A percentile compares a stretch with the other conserved stretches of the same genome.
Evolutionary conservation across 1,140 invertebrate genomes (phyloP).

Genomic region (Micrasema minimum): DNA sequence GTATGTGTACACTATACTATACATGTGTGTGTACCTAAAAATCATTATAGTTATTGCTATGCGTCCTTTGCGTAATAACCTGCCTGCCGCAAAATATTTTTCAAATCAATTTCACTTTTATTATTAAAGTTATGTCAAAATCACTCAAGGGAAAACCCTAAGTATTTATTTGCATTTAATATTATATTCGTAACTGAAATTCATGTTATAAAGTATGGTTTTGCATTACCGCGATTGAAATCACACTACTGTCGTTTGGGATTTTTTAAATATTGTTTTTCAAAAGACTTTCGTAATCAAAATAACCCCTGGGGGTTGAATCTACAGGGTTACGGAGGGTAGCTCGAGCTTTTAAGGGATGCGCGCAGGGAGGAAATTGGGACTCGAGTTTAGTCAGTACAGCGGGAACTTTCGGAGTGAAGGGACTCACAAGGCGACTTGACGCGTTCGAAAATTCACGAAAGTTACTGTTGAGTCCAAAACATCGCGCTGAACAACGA

Average conservation of each 20-base stretch:
- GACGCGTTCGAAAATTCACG: not conserved
- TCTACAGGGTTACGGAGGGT: not conserved
- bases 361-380: slow-evolving; percentile 6
- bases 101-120: too few species aligned
- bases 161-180: too few species aligned
- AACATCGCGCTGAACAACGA: slow-evolving; percentile 13
- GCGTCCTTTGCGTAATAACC: too few species aligned
- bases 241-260: too few species aligned
- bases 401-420: slow-evolving; percentile 11
- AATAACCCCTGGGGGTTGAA: slow-evolving; percentile 21
- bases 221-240: slow-evolving; percentile 9
- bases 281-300: not conserved
- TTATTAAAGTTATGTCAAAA: too few species aligned
- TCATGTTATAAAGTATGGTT: not conserved
- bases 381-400: not conserved
- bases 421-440: not conserved
- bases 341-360: slow-evolving; percentile 23
- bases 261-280: not conserved
- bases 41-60: too few species aligned
- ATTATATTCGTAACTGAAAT: too few species aligned
- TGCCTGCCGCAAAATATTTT: too few species aligned
- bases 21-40: too few species aligned
- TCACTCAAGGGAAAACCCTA: too few species aligned
- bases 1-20: too few species aligned
- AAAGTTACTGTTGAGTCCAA: too few species aligned